Base-by-base conservation (phyloP, 2,113 vertebrate genomes). In the Tricholaema leucomelas region DNA sequence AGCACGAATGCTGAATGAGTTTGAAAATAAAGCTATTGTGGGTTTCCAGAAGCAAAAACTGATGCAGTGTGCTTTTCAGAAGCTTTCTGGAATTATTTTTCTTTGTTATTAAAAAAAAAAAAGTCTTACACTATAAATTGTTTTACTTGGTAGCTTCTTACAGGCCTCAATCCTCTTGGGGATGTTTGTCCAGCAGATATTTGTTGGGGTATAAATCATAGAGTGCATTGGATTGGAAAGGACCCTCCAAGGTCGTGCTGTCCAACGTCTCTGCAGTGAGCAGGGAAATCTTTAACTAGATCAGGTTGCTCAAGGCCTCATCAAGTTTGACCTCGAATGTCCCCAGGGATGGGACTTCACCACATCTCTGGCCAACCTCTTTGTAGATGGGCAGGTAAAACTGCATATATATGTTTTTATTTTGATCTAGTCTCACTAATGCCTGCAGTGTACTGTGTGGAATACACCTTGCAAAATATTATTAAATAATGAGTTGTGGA, bases 401-500 rank as follows among this genome's bases (percentile, higher is more conserved):
- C 21, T 90, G 33, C n/a, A 78, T 60, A 3, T 11, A 12, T 44
- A 4, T 48, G 21, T 25, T 77, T 58, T 12, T 44, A 30, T 88
- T 85, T 90, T 5, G 2, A 7, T 83, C 52, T 36, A 40, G 24
- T 50, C 46, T 70, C 54, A 42, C 21, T 27, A 54, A 77, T 87
- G 38, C 24, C 64, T 46, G 36, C 35, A 84, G 25, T 46, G 20
- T 61, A 33, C 20, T n/a, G 13, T 59, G 54, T 19, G 13, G 76
- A 87, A 79, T 81, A 69, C 58, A 81, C 77, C 87, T 67, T 78
- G 52, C 33, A 42, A 66, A 66, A 66, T 56, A 58, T 12, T 74
- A 75, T 88, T 79, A 87, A 46, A 93, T 88, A 93, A 88, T 93
- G 70, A 89, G 71, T 86, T 77, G 77, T 46, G 44, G 56, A 92